These are phyloP conservation scores for Sander lucioperca DNA, from an alignment of 2,113 vertebrate species.

Conservation along the genomic window DNA sequence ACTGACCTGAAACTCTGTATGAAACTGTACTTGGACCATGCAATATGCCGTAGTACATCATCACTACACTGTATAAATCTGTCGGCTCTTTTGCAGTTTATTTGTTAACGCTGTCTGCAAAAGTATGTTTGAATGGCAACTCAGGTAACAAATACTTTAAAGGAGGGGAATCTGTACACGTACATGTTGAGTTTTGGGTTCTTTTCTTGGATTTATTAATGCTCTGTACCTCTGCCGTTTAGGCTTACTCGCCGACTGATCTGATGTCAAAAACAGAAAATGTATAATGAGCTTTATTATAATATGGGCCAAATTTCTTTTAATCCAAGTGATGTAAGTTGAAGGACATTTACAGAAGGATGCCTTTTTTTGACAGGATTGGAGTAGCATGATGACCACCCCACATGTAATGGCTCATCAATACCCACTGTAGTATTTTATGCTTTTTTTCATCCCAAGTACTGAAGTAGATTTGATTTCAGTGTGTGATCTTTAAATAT, in stretches of 20 bases:
- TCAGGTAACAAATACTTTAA: slow-evolving; percentile 79
- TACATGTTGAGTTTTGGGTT: slow-evolving; percentile 28
- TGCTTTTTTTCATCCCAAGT: background rate
- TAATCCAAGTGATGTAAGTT: slow-evolving; percentile 10
- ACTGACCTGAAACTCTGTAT: slow-evolving; percentile 20
- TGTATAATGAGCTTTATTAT: slow-evolving; percentile 25
- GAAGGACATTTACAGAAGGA: slow-evolving; percentile 12
- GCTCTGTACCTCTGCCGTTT: slow-evolving; percentile 23
- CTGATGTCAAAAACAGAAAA: slow-evolving; percentile 36
- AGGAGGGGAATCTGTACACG: slow-evolving; percentile 33
- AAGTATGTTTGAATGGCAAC: slow-evolving; percentile 71
- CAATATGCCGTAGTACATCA: slow-evolving; percentile 55
- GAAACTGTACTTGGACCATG: slow-evolving; percentile 23
- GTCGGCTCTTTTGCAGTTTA: slow-evolving; percentile 65
- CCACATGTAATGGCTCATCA: background rate
- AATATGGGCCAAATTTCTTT: slow-evolving; percentile 18
- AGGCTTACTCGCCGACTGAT: slow-evolving; percentile 13
- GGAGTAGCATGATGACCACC: slow-evolving; percentile 29
- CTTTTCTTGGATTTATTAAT: slow-evolving; percentile 32
- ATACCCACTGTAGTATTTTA: slow-evolving; percentile 18
- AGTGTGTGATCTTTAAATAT: slow-evolving; percentile 25
- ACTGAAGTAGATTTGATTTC: slow-evolving; percentile 17
- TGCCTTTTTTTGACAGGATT: slow-evolving; percentile 29
- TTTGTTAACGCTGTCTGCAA: slow-evolving; percentile 68
- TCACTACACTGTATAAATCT: slow-evolving; percentile 57